Evolutionary conservation across 2,797 vertebrate species (phyloP).

Genomic region (Columba guinea): DNA sequence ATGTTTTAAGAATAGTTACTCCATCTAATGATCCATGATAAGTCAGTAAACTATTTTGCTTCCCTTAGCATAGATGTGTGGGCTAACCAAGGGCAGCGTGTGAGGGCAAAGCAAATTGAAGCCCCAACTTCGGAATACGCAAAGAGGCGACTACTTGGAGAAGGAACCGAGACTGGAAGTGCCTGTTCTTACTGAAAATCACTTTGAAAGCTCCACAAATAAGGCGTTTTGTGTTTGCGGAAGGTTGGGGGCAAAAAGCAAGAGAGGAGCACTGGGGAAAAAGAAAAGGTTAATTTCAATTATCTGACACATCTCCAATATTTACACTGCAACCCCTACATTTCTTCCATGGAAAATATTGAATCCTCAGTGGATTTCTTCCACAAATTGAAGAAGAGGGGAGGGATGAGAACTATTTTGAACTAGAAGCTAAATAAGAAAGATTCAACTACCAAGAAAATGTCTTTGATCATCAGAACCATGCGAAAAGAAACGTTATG

Average conservation of each 20-base stretch:
- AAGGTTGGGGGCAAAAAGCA: not conserved
- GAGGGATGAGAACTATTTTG: not conserved
- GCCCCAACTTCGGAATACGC: not conserved
- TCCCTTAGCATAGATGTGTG: not conserved
- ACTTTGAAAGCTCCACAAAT: not conserved
- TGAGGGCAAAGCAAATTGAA: not conserved
- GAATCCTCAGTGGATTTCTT: not conserved
- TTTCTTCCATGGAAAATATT: not conserved
- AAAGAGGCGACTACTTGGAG: not conserved
- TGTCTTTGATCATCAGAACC: not conserved
- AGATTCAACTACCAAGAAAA: not conserved
- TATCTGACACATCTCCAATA: not conserved
- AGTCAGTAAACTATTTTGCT: conserved; percentile 66
- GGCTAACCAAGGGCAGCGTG: not conserved
- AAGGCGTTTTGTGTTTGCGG: not conserved
- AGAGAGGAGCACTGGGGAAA: not conserved
- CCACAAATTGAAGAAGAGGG: not conserved
- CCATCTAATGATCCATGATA: conserved; percentile 71
- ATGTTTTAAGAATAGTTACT: conserved; percentile 76
- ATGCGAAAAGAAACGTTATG: not conserved
- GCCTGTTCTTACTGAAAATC: not conserved
- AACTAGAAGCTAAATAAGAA: not conserved
- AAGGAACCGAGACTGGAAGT: not conserved
- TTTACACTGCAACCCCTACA: fast-evolving
- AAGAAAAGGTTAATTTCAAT: not conserved